Base-by-base conservation (phyloP, 2,888 invertebrate species). In the Platerodrilus igneus region DNA sequence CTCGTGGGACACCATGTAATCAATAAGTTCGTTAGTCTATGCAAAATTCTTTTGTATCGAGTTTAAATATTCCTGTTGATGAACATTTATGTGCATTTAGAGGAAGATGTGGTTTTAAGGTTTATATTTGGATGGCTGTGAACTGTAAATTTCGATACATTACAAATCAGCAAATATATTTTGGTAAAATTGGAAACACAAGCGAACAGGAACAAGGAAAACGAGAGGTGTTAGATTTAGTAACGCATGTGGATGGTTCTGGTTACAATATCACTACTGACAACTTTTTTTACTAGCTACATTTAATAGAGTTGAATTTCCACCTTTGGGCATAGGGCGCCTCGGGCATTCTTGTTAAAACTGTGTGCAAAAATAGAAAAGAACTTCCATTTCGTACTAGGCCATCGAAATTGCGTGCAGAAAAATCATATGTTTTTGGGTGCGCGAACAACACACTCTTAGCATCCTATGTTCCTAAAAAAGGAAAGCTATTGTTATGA, bases 401-500 rank as follows among this genome's bases (percentile, higher is more conserved):
- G 23, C 10, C 11, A 3, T 23, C 23, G 15, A 26, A 15, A 16
- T 26, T 15, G 26, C 26, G 14, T 26, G 26, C 4, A 26, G 23
- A 26, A 14, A 8, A 26, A 14, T 26, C 13, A 15, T 26, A 14
- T 26, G 14, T 26, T 26, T 26, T 26, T 26, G 26, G 15, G n/a
- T n/a, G 15, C 15, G 26, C 13, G 2, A 26, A 14, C 16, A 20
- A 35, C 30, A 26, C 23, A 29, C 26, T 33, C 26, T 11, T 25
- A 38, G 33, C 34, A 22, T 41, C 30, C 20, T 32, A 25, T 16
- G 16, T 28, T 22, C 32, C 37, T 31, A 33, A 41, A 14, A 31
- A 21, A 31, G 19, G 21, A 27, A 35, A 26, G 23, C 36, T 26
- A 35, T 44, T 15, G 18, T 33, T 25, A 25, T 23, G 14, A 22